Percentiles rank a stretch among this genome's conserved stretches.
phyloP scores from a whole-genome alignment of 1,140 invertebrate genomes.

The Hyposmocoma kahamanoa region DNA sequence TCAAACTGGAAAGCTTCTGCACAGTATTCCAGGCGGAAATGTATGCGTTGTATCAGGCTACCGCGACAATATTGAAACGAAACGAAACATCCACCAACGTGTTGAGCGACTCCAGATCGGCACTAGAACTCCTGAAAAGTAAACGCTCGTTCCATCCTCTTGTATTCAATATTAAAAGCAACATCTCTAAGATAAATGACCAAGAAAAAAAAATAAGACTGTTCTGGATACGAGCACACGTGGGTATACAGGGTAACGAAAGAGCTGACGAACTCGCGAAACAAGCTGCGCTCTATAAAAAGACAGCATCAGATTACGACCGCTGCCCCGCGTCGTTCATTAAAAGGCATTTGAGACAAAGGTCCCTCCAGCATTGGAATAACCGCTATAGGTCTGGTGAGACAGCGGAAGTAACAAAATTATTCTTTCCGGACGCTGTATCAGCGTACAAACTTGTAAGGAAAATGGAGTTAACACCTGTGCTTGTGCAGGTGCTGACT shows the following conservation, averaged over 20 bases:
- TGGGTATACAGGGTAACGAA: not conserved
- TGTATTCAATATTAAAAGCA: not conserved
- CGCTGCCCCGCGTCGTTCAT: not conserved
- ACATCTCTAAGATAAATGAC: not conserved
- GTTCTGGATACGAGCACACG: slow-evolving; percentile 1
- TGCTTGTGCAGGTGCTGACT: not conserved
- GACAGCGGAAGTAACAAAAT: not conserved
- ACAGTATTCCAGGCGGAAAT: slow-evolving; percentile 2
- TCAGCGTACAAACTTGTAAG: not conserved
- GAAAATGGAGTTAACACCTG: not conserved
- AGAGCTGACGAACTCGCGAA: slow-evolving; percentile 3
- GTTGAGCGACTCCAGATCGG: not conserved
- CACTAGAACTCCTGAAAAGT: not conserved
- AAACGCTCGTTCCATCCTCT: not conserved
- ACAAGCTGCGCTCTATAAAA: not conserved
- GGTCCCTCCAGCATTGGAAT: not conserved
- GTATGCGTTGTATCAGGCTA: not conserved
- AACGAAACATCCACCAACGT: not conserved
- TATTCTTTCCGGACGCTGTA: slow-evolving; percentile 3
- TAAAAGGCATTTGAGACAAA: not conserved
- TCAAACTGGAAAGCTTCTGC: not conserved
- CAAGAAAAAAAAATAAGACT: not conserved
- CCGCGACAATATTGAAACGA: not conserved
- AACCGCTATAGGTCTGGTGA: not conserved
- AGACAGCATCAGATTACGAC: not conserved